Evolutionary conservation across 2,113 vertebrate genomes (phyloP).

Genomic region (Struthio camelus): DNA sequence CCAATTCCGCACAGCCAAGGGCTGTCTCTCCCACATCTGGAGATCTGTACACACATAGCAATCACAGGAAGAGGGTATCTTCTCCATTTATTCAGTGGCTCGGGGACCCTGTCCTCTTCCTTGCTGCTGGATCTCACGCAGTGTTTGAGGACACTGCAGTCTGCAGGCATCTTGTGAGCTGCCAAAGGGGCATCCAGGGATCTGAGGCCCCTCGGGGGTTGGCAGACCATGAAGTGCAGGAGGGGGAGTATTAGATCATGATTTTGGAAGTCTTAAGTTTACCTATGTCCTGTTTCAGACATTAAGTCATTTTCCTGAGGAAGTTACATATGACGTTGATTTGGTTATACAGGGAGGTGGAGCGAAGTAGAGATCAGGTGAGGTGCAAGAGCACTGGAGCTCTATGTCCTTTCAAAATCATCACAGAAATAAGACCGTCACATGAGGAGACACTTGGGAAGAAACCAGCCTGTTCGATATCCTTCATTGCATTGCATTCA

Average conservation of each 20-base stretch:
- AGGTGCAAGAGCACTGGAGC: neutral
- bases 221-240: neutral
- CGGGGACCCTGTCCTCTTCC: neutral
- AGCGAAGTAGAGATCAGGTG: neutral
- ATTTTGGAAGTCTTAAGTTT: neutral
- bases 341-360: neutral
- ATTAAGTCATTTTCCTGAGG: conserved; percentile 67
- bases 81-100: neutral
- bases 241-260: conserved; percentile 44
- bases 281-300: conserved; percentile 49
- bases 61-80: neutral
- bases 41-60: no score
- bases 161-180: neutral
- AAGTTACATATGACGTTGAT: conserved; percentile 20
- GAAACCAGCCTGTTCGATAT: neutral
- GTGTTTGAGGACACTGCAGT: fast-evolving
- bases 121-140: neutral
- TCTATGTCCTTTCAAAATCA: neutral
- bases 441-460: neutral
- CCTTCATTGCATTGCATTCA: neutral
- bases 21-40: neutral
- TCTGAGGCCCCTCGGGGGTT: neutral
- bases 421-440: neutral
- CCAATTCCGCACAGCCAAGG: no score
- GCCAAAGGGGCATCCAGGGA: neutral